Conservation (phyloP, 2,888 invertebrate species). For the Chrysolina americana region DNA sequence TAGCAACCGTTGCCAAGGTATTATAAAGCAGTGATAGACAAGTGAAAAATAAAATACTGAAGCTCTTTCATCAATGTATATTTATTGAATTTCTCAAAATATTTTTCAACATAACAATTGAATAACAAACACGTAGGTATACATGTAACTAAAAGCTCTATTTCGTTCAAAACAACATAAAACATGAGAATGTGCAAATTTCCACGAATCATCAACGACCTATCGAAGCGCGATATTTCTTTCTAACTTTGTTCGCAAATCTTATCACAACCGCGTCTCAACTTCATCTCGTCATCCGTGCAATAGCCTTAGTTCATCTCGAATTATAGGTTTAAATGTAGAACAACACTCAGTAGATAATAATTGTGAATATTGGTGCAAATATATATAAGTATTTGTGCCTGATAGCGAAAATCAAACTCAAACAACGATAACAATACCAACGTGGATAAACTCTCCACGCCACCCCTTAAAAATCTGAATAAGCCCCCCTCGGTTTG, state of each 20-base stretch:
- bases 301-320: not conserved
- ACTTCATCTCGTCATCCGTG: not conserved
- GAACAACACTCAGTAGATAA: slow-evolving; percentile 9
- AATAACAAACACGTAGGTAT: slow-evolving; percentile 15
- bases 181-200: slow-evolving; percentile 15
- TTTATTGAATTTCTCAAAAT: slow-evolving; percentile 16
- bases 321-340: not conserved
- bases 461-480: slow-evolving; percentile 55
- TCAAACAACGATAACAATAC: slow-evolving; percentile 22
- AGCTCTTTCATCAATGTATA: not conserved
- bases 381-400: slow-evolving; percentile 28
- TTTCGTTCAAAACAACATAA: slow-evolving; percentile 8
- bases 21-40: too few relatives aligned
- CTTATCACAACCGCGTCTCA: slow-evolving; percentile 12
- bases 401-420: slow-evolving; percentile 33
- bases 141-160: slow-evolving; percentile 2
- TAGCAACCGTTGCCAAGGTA: too few relatives aligned
- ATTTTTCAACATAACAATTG: slow-evolving; percentile 15
- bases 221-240: not conserved
- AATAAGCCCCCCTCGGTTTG: slow-evolving; percentile 61
- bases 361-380: slow-evolving; percentile 22
- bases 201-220: not conserved
- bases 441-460: slow-evolving; percentile 10
- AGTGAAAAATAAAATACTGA: too few relatives aligned
- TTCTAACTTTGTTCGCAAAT: not conserved